Evolutionary conservation across 2,797 vertebrate species (phyloP).

Genomic region (Trachops cirrhosus): DNA sequence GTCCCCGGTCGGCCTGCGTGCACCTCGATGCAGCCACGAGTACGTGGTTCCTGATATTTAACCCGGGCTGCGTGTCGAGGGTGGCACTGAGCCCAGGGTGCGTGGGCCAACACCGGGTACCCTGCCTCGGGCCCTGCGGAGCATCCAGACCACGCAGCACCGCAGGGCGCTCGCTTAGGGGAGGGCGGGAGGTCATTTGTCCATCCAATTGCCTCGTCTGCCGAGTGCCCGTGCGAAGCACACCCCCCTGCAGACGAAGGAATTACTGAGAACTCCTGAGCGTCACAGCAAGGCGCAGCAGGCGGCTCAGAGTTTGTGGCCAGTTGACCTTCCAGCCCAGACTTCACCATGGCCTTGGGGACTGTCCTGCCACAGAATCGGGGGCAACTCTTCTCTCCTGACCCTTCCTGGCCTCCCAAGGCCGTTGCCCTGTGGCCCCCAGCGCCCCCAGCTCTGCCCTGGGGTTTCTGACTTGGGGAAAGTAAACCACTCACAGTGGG

Average conservation of each 20-base stretch:
- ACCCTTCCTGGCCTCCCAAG: too few species aligned
- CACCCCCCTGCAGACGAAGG: rapidly evolving
- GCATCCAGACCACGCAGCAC: neutral
- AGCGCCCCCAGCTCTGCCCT: neutral
- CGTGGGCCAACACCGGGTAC: neutral
- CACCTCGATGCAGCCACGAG: neutral
- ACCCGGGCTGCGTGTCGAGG: neutral
- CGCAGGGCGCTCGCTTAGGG: neutral
- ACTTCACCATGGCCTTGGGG: neutral
- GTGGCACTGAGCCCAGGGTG: neutral
- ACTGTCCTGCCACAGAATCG: rapidly evolving
- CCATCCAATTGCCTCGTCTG: neutral
- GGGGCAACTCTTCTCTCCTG: neutral
- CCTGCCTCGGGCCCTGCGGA: rapidly evolving
- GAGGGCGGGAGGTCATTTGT: neutral
- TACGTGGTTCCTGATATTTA: neutral
- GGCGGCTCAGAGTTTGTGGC: neutral
- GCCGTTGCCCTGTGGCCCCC: rapidly evolving
- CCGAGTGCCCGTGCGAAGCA: neutral
- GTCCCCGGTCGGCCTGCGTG: neutral
- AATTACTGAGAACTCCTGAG: neutral
- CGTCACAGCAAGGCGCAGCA: neutral
- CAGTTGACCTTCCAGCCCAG: neutral
- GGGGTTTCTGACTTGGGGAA: neutral
- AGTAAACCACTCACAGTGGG: rapidly evolving